phyloP scores from a whole-genome alignment of 64 coral and sea anemone genomes.

The Actinia equina region DNA sequence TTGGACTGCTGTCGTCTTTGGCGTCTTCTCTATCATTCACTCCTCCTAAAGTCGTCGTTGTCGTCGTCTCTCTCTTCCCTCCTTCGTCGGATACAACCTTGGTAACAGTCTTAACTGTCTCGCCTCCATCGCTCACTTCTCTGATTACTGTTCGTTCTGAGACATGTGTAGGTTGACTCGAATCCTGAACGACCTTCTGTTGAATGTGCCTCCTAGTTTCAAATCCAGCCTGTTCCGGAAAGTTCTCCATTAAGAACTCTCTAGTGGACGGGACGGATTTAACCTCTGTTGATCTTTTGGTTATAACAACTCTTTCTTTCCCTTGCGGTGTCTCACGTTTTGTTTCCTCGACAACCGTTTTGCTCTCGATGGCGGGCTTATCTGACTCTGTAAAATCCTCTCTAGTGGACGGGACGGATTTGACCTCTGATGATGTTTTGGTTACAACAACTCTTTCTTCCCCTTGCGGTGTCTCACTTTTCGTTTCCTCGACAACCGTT shows the following conservation, averaged over 20 bases:
- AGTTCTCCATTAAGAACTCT: neutral
- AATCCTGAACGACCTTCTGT: neutral
- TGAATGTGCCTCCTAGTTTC: neutral
- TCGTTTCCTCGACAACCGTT: constrained; percentile 8
- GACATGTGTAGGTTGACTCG: neutral
- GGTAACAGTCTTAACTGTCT: neutral
- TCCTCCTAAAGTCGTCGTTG: neutral
- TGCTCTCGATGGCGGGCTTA: too few relatives aligned
- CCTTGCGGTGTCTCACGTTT: neutral
- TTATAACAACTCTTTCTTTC: neutral
- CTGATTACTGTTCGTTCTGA: neutral
- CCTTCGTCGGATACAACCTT: constrained; percentile 2
- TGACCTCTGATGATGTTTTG: neutral
- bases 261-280: neutral
- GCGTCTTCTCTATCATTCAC: neutral
- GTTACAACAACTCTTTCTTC: constrained; percentile 3
- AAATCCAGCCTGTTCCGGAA: neutral
- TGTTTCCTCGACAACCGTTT: constrained; percentile 5
- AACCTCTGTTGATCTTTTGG: neutral
- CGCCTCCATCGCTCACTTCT: neutral
- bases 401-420: neutral
- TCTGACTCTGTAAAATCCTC: neutral
- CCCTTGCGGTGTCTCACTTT: neutral
- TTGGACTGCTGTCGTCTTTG: neutral
- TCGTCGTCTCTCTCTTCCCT: neutral